A percentile compares a stretch with the other conserved stretches of the same genome.
These are phyloP conservation scores for Zophobas atratus DNA, from an alignment of 1,140 invertebrate genomes.

Conservation along the genomic window DNA sequence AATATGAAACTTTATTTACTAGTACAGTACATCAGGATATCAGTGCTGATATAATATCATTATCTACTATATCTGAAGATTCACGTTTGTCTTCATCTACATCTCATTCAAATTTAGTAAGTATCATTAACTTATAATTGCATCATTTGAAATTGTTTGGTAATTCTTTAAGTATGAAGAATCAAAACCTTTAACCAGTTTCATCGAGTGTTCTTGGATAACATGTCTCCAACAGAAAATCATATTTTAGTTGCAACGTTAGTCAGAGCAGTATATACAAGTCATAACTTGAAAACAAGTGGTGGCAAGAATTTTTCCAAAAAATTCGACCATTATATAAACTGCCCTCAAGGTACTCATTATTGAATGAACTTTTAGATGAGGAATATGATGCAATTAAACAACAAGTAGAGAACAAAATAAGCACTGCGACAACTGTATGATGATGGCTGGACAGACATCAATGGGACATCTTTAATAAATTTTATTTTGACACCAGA, in stretches of 20 bases:
- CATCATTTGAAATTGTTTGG: too few species aligned
- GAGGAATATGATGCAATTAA: neutral
- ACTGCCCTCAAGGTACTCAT: neutral
- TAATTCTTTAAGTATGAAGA: too few species aligned
- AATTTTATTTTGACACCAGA: neutral
- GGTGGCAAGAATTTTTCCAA: neutral
- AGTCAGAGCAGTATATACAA: neutral
- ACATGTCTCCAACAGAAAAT: neutral
- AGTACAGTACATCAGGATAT: too few species aligned
- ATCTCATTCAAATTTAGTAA: too few species aligned
- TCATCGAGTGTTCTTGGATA: too few species aligned
- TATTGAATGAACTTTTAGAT: neutral
- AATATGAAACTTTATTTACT: neutral
- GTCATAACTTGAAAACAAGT: neutral
- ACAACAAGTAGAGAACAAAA: neutral
- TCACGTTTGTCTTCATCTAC: too few species aligned
- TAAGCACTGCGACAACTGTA: neutral
- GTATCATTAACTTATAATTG: too few species aligned
- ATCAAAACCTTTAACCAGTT: too few species aligned
- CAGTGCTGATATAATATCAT: too few species aligned
- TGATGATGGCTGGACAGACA: neutral
- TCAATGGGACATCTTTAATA: neutral
- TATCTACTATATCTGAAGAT: too few species aligned
- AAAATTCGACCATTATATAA: neutral
- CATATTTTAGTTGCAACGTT: neutral